Conservation (phyloP, 2,888 invertebrate species). For the Caenorhabditis doughertyi region DNA sequence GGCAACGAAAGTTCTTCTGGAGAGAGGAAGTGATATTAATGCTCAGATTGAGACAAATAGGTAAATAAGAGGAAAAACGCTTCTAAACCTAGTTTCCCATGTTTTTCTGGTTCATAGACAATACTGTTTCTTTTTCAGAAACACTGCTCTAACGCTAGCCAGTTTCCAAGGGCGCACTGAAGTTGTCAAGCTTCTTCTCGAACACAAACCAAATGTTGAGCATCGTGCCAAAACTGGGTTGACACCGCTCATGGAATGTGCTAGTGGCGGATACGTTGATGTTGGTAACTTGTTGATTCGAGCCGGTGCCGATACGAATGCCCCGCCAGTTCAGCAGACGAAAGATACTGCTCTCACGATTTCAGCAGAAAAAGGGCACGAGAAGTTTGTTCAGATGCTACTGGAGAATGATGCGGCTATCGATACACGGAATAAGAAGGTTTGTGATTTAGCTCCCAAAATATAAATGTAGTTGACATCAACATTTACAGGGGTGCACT, state of each 20-base stretch:
- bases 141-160: conserved; percentile 97
- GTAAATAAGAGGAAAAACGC: not conserved
- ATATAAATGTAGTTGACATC: no score
- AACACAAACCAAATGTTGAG: conserved; percentile 98
- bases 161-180: conserved; percentile 89
- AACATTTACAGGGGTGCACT: conserved; percentile 94
- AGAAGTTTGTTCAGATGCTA: conserved; percentile 87
- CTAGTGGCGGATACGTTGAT: conserved; percentile 98
- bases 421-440: conserved; percentile 97
- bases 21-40: conserved; percentile 99
- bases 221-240: conserved; percentile 99
- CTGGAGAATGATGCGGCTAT: conserved; percentile 86
- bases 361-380: conserved; percentile 99
- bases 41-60: conserved; percentile 97
- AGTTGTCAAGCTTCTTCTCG: conserved; percentile 95
- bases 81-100: no score
- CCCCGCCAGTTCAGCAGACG: conserved; percentile 97
- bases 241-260: conserved; percentile 99
- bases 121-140: conserved; percentile 83
- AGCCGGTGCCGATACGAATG: conserved; percentile 98
- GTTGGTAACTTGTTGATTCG: conserved; percentile 96
- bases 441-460: conserved; percentile 1
- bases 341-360: conserved; percentile 98
- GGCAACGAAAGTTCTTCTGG: conserved; percentile 92
- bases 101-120: not conserved